phyloP scores from a whole-genome alignment of 2,113 vertebrate species.

The Irena cyanogastra region DNA sequence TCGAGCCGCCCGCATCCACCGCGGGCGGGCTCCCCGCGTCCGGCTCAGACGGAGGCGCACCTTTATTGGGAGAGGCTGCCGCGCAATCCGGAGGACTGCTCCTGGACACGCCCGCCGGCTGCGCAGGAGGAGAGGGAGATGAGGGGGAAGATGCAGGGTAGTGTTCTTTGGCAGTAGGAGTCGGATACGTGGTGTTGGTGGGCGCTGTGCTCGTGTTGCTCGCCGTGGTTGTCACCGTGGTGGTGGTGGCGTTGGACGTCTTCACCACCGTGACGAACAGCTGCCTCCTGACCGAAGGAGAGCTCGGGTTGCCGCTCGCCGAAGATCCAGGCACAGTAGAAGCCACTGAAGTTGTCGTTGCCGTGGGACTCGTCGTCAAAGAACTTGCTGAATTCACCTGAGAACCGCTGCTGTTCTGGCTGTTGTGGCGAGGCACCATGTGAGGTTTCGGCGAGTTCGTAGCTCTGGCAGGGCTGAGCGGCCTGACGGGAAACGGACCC shows the following conservation, averaged over 20 bases:
- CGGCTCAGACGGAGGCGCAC: slow-evolving; percentile 56
- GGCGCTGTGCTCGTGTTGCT: slow-evolving; percentile 76
- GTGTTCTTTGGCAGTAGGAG: slow-evolving; percentile 83
- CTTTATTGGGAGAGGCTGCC: slow-evolving; percentile 73
- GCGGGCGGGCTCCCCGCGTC: slow-evolving; percentile 68
- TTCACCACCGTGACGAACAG: slow-evolving; percentile 91
- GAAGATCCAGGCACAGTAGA: slow-evolving; percentile 75
- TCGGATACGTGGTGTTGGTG: slow-evolving; percentile 73
- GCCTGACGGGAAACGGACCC: slow-evolving; percentile 96
- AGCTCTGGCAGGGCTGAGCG: slow-evolving; percentile 91
- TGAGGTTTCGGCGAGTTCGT: slow-evolving; percentile 94
- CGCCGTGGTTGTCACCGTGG: slow-evolving; percentile 76
- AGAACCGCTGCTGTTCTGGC: slow-evolving; percentile 82
- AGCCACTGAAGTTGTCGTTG: slow-evolving; percentile 70
- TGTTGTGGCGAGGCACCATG: slow-evolving; percentile 82
- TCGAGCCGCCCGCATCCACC: slow-evolving; percentile 45
- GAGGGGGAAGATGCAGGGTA: slow-evolving; percentile 76
- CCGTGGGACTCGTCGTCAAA: slow-evolving; percentile 72
- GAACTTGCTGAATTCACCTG: slow-evolving; percentile 75
- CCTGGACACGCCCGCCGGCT: slow-evolving; percentile 68
- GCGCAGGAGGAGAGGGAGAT: slow-evolving; percentile 73
- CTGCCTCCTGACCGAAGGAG: slow-evolving; percentile 92
- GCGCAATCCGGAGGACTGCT: slow-evolving; percentile 75
- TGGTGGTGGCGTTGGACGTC: slow-evolving; percentile 73
- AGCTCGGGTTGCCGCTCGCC: slow-evolving; percentile 78